These are phyloP conservation scores for Tetropium fuscum DNA, from an alignment of 2,888 invertebrate species.

Conservation along the genomic window DNA sequence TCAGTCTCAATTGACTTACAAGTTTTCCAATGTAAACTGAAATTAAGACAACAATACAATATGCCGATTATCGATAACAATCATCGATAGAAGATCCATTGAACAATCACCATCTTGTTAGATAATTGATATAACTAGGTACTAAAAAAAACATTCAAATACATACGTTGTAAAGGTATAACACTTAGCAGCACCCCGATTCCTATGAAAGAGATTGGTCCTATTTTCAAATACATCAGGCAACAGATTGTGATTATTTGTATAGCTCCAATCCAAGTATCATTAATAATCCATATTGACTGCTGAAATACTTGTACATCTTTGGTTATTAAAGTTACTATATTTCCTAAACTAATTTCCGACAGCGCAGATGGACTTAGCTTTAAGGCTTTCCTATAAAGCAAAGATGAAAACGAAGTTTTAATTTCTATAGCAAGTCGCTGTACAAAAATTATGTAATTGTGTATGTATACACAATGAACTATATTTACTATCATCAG, in stretches of 20 bases:
- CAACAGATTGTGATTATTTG: constrained; percentile 84
- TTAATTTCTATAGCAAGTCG: constrained; percentile 86
- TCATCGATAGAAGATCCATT: too few relatives aligned
- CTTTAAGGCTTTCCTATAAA: constrained; percentile 77
- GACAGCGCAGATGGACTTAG: constrained; percentile 71
- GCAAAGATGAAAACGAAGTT: constrained; percentile 84
- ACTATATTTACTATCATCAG: constrained; percentile 78
- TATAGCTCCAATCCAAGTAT: constrained; percentile 91
- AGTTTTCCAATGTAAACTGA: constrained; percentile 50
- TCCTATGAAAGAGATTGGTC: constrained; percentile 68
- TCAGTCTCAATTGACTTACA: constrained; percentile 44
- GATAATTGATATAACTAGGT: too few relatives aligned
- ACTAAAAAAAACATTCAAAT: too few relatives aligned
- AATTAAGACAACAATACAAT: too few relatives aligned
- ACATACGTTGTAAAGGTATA: constrained; percentile 65
- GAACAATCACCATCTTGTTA: too few relatives aligned
- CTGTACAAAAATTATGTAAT: constrained; percentile 75
- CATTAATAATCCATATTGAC: constrained; percentile 88
- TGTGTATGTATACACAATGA: constrained; percentile 75
- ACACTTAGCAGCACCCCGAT: constrained; percentile 66
- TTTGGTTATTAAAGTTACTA: constrained; percentile 91
- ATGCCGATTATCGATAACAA: too few relatives aligned
- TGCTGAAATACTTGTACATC: constrained; percentile 93
- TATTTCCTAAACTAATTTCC: constrained; percentile 77
- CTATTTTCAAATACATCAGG: constrained; percentile 75